phyloP scores from a whole-genome alignment of 2,797 vertebrate species.

The Esox lucius region DNA sequence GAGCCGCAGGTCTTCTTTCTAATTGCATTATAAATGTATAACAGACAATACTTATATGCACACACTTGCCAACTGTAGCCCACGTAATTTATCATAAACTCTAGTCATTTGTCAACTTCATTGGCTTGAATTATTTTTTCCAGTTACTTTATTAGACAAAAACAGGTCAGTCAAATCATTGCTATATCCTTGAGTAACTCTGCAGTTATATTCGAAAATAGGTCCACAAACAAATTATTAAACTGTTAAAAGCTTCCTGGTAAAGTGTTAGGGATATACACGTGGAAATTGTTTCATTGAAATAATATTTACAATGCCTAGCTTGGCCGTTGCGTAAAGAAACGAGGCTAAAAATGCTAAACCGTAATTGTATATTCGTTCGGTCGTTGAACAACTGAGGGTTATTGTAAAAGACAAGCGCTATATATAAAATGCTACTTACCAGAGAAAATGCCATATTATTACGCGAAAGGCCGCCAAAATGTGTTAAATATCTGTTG shows the following conservation, averaged over 20 bases:
- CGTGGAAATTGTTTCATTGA: background rate
- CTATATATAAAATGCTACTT: slow-evolving; percentile 14
- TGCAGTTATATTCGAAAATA: background rate
- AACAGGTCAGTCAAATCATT: background rate
- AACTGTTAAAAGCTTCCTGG: background rate
- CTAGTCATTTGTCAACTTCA: background rate
- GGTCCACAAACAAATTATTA: background rate
- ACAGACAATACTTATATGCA: background rate
- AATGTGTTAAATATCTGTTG: slow-evolving; percentile 2
- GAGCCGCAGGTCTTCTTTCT: slow-evolving; percentile 39
- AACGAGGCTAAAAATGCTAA: background rate
- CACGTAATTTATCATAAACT: background rate
- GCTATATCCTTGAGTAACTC: too few species aligned
- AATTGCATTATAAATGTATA: background rate
- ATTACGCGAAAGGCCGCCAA: background rate
- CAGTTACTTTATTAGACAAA: background rate
- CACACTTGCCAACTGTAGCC: too few species aligned
- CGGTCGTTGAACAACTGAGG: background rate
- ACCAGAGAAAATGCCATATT: slow-evolving; percentile 40
- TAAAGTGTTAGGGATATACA: background rate
- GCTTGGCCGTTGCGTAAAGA: background rate
- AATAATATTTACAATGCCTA: background rate
- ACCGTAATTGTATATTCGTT: background rate
- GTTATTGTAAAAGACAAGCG: background rate
- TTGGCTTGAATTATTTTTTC: background rate